Evolutionary conservation across 2,888 invertebrate species (phyloP), one percentile per base, ranked within the genome.

Genomic region (Philonicus albiceps): DNA sequence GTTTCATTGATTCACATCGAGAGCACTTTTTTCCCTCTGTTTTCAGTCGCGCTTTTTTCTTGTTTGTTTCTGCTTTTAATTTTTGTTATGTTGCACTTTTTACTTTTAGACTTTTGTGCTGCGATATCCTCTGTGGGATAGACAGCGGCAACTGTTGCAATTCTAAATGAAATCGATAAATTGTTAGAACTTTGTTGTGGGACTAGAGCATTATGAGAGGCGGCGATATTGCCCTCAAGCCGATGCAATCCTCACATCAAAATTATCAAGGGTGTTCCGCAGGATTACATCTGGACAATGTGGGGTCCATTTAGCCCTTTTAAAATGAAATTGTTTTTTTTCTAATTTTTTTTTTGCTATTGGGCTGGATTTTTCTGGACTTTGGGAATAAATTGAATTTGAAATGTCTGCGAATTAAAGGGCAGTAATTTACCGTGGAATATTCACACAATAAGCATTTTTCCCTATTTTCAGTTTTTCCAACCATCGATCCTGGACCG

Each of bases 101-200:
- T 22, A 8, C 11, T 13, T 64, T 27, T 64, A 6, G 0, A 49
- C 49, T 49, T 49, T 49, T 49, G 49, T 76, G 76, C 76, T 40
- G 40, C 22, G 22, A 76, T 34, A 19, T 75, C 31, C 27, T n/a
- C n/a, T 75, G 75, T 75, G 75, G 75, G 13, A 43, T 27, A 34
- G 19, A 22, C 40, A 13, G 40, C 16, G 64, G 81, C 34, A 81
- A 81, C 81, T 55, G 81, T 81, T 81, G 55, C 81, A 64, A 64
- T 37, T 53, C 55, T 27, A 81, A 81, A 81, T 81, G 81, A 81
- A 81, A 81, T 81, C 81, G 81, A 81, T 81, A 81, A 81, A 55
- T 81, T 37, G 64, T 34, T 81, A 34, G 37, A 49, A 34, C 34
- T 81, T 81, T 55, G 81, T 8, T 81, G 22, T 22, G 16, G 55